Evolutionary conservation across 2,888 invertebrate species (phyloP), one percentile per base, ranked within the genome.

Genomic region (Melitaea athalia): DNA sequence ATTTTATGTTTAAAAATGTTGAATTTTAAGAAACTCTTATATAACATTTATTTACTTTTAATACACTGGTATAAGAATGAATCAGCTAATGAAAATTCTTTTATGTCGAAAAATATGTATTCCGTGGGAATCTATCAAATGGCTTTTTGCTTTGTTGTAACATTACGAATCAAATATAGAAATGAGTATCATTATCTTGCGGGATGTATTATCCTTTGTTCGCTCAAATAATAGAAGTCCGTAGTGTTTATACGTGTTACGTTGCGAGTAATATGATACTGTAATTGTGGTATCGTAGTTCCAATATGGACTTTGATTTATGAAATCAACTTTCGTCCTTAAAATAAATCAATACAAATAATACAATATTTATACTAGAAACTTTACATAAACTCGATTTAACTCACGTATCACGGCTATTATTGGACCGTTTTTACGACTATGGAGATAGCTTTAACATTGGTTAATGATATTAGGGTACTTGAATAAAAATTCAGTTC

Each of bases 191-290:
- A 65, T 65, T 60, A 59, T 65, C 50, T 59, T 43, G 59, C 50
- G 31, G 59, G 42, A 65, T 52, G 17, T 59, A 64, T 64, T 64
- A 65, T 52, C 59, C 59, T 60, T 65, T 65, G 65, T 65, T 60
- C 45, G 43, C 31, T 7, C 24, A 42, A 59, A 59, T 42, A 42
- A 59, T 59, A 59, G 38, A 59, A 14, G n/a, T 59, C 38, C 3
- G 14, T 15, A 15, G 42, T 59, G 42, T 59, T 59, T 59, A 50
- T 15, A 52, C 52, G 52, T 17, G 52, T 12, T 17, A 11, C 24
- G 4, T 24, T 52, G 12, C 24, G 15, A 52, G 52, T 12, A 17
- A 24, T 24, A 17, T 52, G 24, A 6, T 52, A 45, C 4, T 11
- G 11, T 10, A 12, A 45, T 45, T 14, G 8, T 38, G 38, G 38